Evolutionary conservation across 2,888 invertebrate species (phyloP).

Genomic region (Drosophila falleni): DNA sequence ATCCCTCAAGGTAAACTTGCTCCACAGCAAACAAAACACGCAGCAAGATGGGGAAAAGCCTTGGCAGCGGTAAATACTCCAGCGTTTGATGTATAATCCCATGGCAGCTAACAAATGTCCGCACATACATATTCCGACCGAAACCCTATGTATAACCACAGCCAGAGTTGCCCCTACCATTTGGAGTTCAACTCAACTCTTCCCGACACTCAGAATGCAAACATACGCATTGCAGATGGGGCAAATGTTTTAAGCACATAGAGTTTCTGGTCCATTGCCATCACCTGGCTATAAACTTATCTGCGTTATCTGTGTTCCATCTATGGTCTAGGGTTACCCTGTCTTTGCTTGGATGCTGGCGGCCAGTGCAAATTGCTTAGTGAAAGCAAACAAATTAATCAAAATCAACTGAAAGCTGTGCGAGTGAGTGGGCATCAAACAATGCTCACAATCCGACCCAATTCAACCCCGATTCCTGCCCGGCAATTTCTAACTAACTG

Average conservation of each 20-base stretch:
- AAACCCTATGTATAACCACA: constrained; percentile 10
- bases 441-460: constrained; percentile 25
- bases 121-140: constrained; percentile 68
- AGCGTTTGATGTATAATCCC: constrained; percentile 71
- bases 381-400: constrained; percentile 77
- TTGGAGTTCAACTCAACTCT: constrained; percentile 12
- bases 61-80: constrained; percentile 63
- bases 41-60: neutral
- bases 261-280: constrained; percentile 61
- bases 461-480: neutral
- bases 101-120: constrained; percentile 75
- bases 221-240: constrained; percentile 77
- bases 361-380: constrained; percentile 66
- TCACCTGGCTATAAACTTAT: constrained; percentile 71
- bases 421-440: constrained; percentile 51
- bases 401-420: constrained; percentile 69
- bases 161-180: constrained; percentile 2
- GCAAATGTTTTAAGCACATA: constrained; percentile 70
- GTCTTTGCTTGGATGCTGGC: constrained; percentile 16
- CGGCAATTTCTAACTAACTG: constrained; percentile 11
- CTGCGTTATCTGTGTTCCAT: constrained; percentile 40
- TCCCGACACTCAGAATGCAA: constrained; percentile 63
- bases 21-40: constrained; percentile 38
- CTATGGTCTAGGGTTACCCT: neutral
- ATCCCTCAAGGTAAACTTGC: constrained; percentile 44